A percentile compares a stretch with the other conserved stretches of the same genome.
These are phyloP conservation scores for Gavialis gangeticus DNA, from an alignment of 2,113 vertebrate species.

Conservation along the genomic window DNA sequence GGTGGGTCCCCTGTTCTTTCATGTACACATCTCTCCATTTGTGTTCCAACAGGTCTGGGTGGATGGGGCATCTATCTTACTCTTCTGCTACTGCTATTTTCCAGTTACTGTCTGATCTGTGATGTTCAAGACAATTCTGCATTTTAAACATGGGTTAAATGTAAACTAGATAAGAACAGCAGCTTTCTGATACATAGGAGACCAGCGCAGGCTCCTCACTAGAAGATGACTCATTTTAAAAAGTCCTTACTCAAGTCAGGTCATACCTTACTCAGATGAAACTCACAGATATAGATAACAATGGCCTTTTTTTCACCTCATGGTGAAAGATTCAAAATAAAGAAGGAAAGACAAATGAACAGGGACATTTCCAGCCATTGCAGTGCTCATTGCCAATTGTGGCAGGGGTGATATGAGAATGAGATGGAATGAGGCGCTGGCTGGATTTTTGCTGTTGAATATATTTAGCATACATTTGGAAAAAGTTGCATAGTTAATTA, in stretches of 20 bases:
- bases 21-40: not conserved
- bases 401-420: not conserved
- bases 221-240: not conserved
- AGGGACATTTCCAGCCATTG: not conserved
- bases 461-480: not conserved
- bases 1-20: not conserved
- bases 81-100: not conserved
- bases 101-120: not conserved
- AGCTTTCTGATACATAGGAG: not conserved
- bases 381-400: not conserved
- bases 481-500: conserved; percentile 22
- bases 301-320: not conserved
- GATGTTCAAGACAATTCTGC: not conserved
- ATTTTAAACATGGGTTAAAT: not conserved
- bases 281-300: not conserved
- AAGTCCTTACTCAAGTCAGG: not conserved
- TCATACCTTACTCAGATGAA: not conserved
- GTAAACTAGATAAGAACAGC: not conserved
- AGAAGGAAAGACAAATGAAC: not conserved
- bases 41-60: not conserved
- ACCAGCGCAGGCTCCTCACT: not conserved
- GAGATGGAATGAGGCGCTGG: not conserved
- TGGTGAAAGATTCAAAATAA: not conserved
- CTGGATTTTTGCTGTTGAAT: not conserved
- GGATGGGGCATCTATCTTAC: not conserved